Evolutionary conservation across 2,797 vertebrate genomes (phyloP).

Genomic region (Cuniculus paca): DNA sequence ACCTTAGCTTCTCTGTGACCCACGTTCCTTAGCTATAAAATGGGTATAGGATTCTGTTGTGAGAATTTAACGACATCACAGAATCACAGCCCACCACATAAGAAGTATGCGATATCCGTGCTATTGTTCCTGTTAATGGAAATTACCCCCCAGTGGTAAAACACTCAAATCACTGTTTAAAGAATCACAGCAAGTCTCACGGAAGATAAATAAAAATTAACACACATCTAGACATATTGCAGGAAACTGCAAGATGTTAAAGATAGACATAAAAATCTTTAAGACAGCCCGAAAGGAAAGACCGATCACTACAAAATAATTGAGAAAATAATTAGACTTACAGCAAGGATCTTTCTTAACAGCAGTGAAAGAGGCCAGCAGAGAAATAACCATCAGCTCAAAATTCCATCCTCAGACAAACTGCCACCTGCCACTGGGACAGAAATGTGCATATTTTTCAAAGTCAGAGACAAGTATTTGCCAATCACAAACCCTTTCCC

Average conservation of each 20-base stretch:
- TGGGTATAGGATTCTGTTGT: not conserved
- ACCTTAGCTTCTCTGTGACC: not conserved
- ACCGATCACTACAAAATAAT: not conserved
- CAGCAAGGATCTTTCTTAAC: not conserved
- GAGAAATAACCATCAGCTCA: not conserved
- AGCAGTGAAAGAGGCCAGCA: not conserved
- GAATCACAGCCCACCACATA: not conserved
- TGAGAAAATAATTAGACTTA: not conserved
- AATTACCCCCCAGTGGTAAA: not conserved
- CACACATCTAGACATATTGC: not conserved
- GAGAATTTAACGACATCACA: not conserved
- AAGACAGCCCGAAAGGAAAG: not conserved
- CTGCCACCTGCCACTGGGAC: not conserved
- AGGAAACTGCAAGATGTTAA: slow-evolving; percentile 28
- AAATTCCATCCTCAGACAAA: not conserved
- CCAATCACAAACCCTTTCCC: not conserved
- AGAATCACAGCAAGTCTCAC: not conserved
- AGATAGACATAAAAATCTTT: slow-evolving; percentile 31
- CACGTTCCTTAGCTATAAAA: not conserved
- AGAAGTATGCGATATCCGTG: not conserved
- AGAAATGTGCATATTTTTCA: slow-evolving; percentile 46
- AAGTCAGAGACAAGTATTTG: not conserved
- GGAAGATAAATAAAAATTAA: slow-evolving; percentile 51
- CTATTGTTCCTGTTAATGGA: not conserved
- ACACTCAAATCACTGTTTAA: slow-evolving; percentile 35